phyloP scores from a whole-genome alignment of 2,888 invertebrate species.

The Criorhina ranunculi region DNA sequence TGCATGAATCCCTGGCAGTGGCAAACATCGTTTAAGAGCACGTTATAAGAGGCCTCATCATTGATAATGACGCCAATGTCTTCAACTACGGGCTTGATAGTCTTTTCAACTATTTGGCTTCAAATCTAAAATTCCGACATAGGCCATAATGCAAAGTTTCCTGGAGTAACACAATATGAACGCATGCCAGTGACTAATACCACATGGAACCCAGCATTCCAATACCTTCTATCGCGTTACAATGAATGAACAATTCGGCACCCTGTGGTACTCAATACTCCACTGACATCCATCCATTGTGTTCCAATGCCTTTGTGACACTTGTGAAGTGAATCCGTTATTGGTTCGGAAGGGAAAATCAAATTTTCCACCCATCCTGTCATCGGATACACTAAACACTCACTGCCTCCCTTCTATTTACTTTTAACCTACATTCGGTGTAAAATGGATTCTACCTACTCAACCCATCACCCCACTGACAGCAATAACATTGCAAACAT shows the following conservation, averaged over 20 bases:
- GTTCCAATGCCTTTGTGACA: background rate
- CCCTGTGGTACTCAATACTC: constrained; percentile 26
- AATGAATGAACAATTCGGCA: constrained; percentile 5
- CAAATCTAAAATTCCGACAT: too few species aligned
- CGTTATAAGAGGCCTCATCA: too few species aligned
- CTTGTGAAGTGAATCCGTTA: constrained; percentile 13
- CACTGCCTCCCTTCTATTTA: constrained; percentile 38
- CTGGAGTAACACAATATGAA: too few species aligned
- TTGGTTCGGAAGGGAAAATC: constrained; percentile 50
- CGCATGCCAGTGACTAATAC: too few species aligned
- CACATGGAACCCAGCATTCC: too few species aligned
- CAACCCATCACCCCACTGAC: constrained; percentile 19
- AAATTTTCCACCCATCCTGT: constrained; percentile 53
- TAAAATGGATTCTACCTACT: constrained; percentile 34
- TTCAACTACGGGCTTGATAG: too few species aligned
- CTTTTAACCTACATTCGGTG: constrained; percentile 68
- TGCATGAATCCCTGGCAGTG: too few species aligned
- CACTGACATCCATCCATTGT: constrained; percentile 5
- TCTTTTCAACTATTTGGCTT: too few species aligned
- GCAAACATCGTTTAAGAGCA: too few species aligned
- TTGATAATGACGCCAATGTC: too few species aligned
- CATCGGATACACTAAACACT: constrained; percentile 45
- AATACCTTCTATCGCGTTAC: too few species aligned
- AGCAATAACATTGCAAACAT: constrained; percentile 71
- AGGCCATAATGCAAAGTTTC: too few species aligned